phyloP scores from a whole-genome alignment of 2,113 vertebrate species.

The Myxocyprinus asiaticus region DNA sequence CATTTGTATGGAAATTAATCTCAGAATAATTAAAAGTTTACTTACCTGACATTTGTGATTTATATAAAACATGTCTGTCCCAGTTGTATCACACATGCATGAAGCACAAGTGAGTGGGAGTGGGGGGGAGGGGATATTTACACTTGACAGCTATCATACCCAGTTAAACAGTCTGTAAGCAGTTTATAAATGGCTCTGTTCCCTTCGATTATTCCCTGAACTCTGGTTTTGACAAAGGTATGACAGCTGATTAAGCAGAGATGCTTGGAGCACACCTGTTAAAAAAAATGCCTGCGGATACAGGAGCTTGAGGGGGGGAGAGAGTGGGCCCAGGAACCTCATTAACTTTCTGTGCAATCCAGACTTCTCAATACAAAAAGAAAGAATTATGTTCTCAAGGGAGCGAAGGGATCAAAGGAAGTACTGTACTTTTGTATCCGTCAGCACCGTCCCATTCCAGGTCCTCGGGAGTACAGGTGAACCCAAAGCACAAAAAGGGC shows the following conservation, averaged over 20 bases:
- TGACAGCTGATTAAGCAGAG: slow-evolving; percentile 80
- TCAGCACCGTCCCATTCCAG: not conserved
- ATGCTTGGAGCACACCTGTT: slow-evolving; percentile 74
- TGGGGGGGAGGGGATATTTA: slow-evolving; percentile 74
- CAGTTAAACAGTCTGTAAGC: slow-evolving; percentile 83
- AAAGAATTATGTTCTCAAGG: not conserved
- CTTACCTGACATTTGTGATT: slow-evolving; percentile 81
- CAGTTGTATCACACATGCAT: slow-evolving; percentile 78
- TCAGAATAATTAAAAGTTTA: slow-evolving; percentile 74
- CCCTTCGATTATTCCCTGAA: slow-evolving; percentile 84
- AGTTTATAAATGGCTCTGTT: slow-evolving; percentile 84
- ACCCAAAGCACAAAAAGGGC: slow-evolving; percentile 21
- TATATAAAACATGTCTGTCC: slow-evolving; percentile 77
- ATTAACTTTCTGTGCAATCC: slow-evolving; percentile 15
- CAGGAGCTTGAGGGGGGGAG: slow-evolving; percentile 64
- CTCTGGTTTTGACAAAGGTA: slow-evolving; percentile 81
- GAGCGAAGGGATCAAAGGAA: not conserved
- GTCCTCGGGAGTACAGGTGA: slow-evolving; percentile 11
- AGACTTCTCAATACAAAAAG: slow-evolving; percentile 10
- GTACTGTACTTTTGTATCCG: slow-evolving; percentile 35
- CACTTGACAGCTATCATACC: slow-evolving; percentile 79
- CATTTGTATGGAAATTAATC: slow-evolving; percentile 77
- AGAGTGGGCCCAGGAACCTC: slow-evolving; percentile 26
- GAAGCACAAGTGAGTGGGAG: slow-evolving; percentile 80
- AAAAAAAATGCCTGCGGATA: slow-evolving; percentile 72